Conservation (phyloP, 2,113 vertebrate species). For the Saimiri boliviensis region DNA sequence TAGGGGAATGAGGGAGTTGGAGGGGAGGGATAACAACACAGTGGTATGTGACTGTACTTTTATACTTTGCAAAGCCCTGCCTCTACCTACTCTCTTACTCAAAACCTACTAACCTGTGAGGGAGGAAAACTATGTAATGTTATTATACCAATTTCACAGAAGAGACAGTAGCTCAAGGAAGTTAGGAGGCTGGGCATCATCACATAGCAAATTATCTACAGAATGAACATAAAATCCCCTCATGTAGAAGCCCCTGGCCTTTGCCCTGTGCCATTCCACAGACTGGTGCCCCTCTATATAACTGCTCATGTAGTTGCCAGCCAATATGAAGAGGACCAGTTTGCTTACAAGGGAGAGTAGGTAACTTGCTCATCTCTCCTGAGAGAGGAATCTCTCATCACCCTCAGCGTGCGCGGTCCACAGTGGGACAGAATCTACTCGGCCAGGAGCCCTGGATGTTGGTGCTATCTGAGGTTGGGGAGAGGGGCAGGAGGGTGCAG, state of each 20-base stretch:
- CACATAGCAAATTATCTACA: not conserved
- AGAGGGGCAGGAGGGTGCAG: accelerated
- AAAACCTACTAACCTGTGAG: not conserved
- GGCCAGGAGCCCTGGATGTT: not conserved
- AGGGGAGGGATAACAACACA: not conserved
- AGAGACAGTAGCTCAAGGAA: not conserved
- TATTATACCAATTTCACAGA: not conserved
- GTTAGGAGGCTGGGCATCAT: not conserved
- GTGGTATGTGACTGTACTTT: not conserved
- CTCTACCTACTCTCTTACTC: not conserved
- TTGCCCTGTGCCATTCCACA: not conserved
- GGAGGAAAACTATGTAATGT: not conserved
- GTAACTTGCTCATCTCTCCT: not conserved
- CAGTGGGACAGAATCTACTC: not conserved
- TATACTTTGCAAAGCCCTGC: not conserved
- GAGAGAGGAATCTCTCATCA: not conserved
- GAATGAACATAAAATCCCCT: not conserved
- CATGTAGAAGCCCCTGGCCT: not conserved
- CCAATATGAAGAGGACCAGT: not conserved
- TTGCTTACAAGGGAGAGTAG: not conserved
- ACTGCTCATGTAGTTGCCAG: not conserved
- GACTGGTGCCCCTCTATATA: not conserved
- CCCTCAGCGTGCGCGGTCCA: not conserved
- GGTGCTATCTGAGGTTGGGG: not conserved
- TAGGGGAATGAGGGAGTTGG: not conserved